phyloP scores from a whole-genome alignment of 2,888 invertebrate species.

The Ephialtes manifestator region DNA sequence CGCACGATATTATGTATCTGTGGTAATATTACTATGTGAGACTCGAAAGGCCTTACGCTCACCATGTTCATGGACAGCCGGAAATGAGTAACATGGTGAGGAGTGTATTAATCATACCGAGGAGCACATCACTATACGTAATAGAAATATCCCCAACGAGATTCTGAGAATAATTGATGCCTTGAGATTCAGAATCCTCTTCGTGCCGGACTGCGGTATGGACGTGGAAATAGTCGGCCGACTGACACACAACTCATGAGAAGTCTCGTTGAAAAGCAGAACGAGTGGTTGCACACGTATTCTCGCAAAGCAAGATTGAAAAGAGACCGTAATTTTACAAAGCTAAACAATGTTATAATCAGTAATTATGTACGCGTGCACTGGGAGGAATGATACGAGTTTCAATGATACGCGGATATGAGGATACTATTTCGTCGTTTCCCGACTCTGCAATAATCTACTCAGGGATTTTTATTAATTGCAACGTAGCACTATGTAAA shows the following conservation, averaged over 20 bases:
- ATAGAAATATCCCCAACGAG: background rate
- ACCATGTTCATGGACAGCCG: constrained; percentile 11
- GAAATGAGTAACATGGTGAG: constrained; percentile 25
- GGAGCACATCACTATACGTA: background rate
- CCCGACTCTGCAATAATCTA: constrained; percentile 11
- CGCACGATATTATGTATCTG: too few species aligned
- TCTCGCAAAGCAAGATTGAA: background rate
- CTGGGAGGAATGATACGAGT: background rate
- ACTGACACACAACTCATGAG: constrained; percentile 60
- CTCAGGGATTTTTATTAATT: constrained; percentile 49
- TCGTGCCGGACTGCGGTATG: background rate
- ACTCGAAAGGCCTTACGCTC: background rate
- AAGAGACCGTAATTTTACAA: background rate
- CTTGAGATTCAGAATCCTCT: background rate
- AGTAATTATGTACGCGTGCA: background rate
- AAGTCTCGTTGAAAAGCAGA: background rate
- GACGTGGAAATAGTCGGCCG: constrained; percentile 40
- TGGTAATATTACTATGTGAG: background rate
- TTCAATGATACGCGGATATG: background rate
- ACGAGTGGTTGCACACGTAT: background rate
- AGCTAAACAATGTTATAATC: constrained; percentile 13
- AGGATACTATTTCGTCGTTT: constrained; percentile 3
- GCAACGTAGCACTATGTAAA: constrained; percentile 34
- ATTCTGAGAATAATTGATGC: background rate
- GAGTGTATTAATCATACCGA: constrained; percentile 15